Percentiles rank a stretch among this genome's conserved stretches.
phyloP scores from a whole-genome alignment of 2,797 vertebrate species.

The Apogon talboti region DNA sequence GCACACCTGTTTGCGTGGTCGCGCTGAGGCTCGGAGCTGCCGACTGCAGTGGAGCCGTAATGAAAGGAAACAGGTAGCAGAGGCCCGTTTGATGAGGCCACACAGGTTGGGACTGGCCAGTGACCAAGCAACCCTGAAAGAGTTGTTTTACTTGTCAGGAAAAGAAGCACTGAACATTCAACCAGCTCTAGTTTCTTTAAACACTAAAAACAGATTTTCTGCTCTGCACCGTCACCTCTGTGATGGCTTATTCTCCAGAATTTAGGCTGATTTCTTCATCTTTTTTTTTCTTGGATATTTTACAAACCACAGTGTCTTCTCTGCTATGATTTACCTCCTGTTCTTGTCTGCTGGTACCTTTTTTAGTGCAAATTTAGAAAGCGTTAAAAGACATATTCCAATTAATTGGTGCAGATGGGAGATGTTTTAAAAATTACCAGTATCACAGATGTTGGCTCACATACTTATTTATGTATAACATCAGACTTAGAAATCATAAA shows the following conservation, averaged over 20 bases:
- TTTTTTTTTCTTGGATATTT: neutral
- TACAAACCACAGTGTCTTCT: neutral
- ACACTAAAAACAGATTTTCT: constrained; percentile 4
- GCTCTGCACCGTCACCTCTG: neutral
- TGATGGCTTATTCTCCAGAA: constrained; percentile 1
- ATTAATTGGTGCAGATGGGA: too few relatives aligned
- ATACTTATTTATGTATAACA: too few relatives aligned
- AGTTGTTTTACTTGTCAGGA: constrained; percentile 50
- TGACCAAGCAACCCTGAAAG: constrained; percentile 25
- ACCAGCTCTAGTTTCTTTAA: constrained; percentile 31
- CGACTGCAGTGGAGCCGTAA: constrained; percentile 24
- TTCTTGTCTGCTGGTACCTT: neutral
- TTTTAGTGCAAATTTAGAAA: too few relatives aligned
- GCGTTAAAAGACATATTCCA: too few relatives aligned
- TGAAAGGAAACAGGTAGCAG: constrained; percentile 53
- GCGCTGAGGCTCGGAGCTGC: constrained; percentile 17
- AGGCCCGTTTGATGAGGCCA: constrained; percentile 48
- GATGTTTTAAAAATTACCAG: too few relatives aligned
- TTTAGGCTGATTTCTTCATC: neutral
- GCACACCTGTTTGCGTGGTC: constrained; percentile 34
- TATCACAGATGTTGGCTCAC: too few relatives aligned
- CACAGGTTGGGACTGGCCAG: constrained; percentile 45
- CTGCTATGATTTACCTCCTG: neutral
- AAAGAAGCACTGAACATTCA: constrained; percentile 31
- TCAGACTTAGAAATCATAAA: too few relatives aligned